Evolutionary conservation across 53 echinoderm and acorn worm genomes (phyloP).

Genomic region (Echinarachnius parma): DNA sequence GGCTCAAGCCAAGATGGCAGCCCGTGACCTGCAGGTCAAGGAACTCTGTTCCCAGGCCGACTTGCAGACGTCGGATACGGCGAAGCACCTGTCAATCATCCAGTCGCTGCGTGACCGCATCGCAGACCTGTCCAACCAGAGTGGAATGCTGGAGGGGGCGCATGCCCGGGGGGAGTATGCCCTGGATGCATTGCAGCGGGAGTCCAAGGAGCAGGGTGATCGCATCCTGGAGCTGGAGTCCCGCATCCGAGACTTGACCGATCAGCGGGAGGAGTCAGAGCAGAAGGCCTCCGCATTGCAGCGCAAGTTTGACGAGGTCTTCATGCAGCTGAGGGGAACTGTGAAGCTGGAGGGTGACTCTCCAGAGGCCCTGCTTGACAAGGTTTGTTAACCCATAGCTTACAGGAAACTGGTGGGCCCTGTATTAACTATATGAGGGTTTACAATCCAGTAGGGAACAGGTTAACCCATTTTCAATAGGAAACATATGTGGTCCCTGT

Average conservation of each 20-base stretch:
- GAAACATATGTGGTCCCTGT: too few species aligned
- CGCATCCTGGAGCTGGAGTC: constrained; percentile 88
- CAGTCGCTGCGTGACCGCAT: constrained; percentile 70
- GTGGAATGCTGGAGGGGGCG: constrained; percentile 47
- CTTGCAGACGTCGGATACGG: constrained; percentile 34
- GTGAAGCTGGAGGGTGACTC: constrained; percentile 53
- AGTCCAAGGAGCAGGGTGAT: constrained; percentile 64
- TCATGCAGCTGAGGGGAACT: constrained; percentile 69
- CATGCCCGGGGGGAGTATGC: constrained; percentile 76
- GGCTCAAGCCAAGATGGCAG: constrained; percentile 56
- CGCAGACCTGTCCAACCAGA: constrained; percentile 52
- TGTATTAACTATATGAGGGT: too few species aligned
- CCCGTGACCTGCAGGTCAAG: constrained; percentile 82
- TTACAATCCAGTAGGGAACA: too few species aligned
- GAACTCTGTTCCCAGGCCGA: constrained; percentile 63
- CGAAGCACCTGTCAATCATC: constrained; percentile 68
- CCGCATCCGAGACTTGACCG: constrained; percentile 64
- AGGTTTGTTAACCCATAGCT: constrained; percentile 63
- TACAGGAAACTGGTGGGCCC: too few species aligned
- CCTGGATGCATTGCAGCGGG: constrained; percentile 78
- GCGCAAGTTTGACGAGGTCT: constrained; percentile 74
- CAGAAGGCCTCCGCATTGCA: constrained; percentile 59
- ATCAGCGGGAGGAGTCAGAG: constrained; percentile 77
- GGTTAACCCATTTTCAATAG: too few species aligned
- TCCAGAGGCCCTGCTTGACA: constrained; percentile 68